A percentile compares a stretch with the other conserved stretches of the same genome.
Conservation (phyloP, 2,113 vertebrate species). For the Periophthalmodon schlosseri region DNA sequence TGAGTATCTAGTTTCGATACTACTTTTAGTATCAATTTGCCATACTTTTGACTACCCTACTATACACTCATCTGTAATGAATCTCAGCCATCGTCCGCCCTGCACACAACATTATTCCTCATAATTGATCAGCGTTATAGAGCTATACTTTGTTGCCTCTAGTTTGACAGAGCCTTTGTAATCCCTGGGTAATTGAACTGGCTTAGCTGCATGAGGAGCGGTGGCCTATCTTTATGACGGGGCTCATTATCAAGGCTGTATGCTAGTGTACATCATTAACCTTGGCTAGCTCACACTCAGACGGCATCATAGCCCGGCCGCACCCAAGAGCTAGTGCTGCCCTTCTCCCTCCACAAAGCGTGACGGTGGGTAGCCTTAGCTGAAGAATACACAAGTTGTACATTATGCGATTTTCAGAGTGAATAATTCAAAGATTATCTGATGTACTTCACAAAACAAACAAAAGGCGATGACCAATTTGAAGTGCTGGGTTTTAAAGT, state of each 20-base stretch:
- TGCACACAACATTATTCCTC: constrained; percentile 6
- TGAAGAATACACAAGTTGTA: constrained; percentile 29
- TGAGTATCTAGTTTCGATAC: too few relatives aligned
- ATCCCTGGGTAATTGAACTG: constrained; percentile 50
- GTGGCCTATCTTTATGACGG: constrained; percentile 55
- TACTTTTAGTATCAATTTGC: too few relatives aligned
- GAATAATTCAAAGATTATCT: constrained; percentile 25
- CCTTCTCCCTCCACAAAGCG: constrained; percentile 74
- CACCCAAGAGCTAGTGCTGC: constrained; percentile 67
- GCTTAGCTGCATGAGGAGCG: constrained; percentile 42
- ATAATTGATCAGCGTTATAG: constrained; percentile 39
- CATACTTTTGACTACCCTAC: too few relatives aligned
- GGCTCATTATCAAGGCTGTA: constrained; percentile 65
- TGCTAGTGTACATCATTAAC: constrained; percentile 78
- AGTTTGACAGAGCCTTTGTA: constrained; percentile 39
- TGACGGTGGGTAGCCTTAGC: constrained; percentile 34
- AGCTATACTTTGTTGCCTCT: constrained; percentile 20
- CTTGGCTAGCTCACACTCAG: constrained; percentile 74
- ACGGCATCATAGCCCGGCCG: constrained; percentile 71
- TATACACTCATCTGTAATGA: not conserved
- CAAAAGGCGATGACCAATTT: not conserved
- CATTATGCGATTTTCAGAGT: constrained; percentile 9
- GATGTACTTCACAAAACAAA: not conserved
- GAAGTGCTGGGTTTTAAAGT: not conserved
- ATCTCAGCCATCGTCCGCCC: constrained; percentile 2